These are phyloP conservation scores for Bradypodion pumilum DNA, from an alignment of 2,797 vertebrate genomes.

Conservation along the genomic window DNA sequence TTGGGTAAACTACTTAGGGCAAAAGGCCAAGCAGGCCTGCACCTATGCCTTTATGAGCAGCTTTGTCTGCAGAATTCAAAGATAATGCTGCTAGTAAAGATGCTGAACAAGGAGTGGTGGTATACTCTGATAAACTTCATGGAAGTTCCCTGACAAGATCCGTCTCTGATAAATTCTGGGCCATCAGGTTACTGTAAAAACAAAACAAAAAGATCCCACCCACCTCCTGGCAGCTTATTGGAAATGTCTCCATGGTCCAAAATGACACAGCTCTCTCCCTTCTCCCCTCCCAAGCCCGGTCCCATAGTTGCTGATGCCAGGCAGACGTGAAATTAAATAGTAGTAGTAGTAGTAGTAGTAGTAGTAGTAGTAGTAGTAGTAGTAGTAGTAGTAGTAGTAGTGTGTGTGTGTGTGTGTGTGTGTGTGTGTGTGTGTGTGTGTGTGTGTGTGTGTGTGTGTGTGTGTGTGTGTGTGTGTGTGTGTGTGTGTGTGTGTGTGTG, in stretches of 20 bases:
- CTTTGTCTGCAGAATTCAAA: no score
- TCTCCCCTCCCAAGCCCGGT: not conserved
- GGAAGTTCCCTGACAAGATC: not conserved
- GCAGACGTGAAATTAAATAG: constrained; percentile 28
- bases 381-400: no score
- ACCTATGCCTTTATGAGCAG: not conserved
- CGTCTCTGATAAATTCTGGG: not conserved
- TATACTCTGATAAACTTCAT: not conserved
- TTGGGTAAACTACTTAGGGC: no score
- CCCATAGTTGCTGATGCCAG: not conserved
- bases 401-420: no score
- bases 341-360: no score
- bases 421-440: no score
- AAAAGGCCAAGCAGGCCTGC: not conserved
- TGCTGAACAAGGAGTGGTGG: no score
- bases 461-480: no score
- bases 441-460: no score
- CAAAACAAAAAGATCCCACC: not conserved
- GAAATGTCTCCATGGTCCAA: constrained; percentile 11
- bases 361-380: no score
- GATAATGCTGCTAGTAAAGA: no score
- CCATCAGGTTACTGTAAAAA: not conserved
- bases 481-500: no score
- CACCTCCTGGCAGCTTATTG: not conserved
- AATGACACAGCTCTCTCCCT: not conserved